Conservation (phyloP, 2,797 vertebrate species). For the Eulemur rubriventer region DNA sequence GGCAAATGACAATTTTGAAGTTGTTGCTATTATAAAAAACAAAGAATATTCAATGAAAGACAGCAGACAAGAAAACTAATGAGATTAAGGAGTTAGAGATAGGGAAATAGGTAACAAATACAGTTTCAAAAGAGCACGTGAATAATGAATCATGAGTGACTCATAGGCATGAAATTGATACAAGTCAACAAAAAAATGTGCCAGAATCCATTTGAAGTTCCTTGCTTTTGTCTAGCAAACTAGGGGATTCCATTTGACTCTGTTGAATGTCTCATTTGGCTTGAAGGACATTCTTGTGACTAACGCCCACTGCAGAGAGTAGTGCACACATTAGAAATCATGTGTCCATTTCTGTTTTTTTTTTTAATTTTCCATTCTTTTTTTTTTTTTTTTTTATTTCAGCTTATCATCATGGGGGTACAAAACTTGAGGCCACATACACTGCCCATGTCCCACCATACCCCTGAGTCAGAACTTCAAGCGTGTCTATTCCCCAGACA, state of each 20-base stretch:
- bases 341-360: conserved; percentile 63
- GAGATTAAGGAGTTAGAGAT: conserved; percentile 76
- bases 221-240: conserved; percentile 57
- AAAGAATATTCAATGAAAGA: conserved; percentile 67
- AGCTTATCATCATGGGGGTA: no score
- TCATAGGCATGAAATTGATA: conserved; percentile 47
- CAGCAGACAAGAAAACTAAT: conserved; percentile 66
- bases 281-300: conserved; percentile 78
- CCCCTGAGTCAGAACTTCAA: no score
- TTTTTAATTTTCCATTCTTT: no score
- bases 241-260: conserved; percentile 77
- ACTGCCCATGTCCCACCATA: no score
- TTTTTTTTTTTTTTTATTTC: no score
- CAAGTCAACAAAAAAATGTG: conserved; percentile 46
- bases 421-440: no score
- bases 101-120: conserved; percentile 75
- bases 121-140: conserved; percentile 72
- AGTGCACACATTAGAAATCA: conserved; percentile 75
- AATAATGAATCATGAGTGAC: conserved; percentile 78
- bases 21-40: conserved; percentile 61
- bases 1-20: conserved; percentile 75
- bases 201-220: conserved; percentile 75
- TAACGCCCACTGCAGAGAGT: conserved; percentile 78
- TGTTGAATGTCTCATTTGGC: conserved; percentile 81
- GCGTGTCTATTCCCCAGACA: no score